Conservation (phyloP, 2,113 vertebrate species). For the Coregonus clupeaformis region DNA sequence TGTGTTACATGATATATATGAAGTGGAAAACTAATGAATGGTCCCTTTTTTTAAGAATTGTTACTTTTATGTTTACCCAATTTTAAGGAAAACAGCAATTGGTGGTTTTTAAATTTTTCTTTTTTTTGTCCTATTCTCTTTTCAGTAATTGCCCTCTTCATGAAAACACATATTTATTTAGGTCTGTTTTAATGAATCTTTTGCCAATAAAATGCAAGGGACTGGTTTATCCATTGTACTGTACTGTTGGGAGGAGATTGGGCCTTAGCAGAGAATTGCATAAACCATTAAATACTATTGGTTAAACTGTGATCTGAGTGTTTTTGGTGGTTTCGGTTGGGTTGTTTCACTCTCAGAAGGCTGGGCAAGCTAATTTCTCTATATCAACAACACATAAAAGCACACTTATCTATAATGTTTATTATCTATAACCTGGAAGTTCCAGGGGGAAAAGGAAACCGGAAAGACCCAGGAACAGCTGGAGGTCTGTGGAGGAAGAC, state of each 20-base stretch:
- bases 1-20: slow-evolving; percentile 52
- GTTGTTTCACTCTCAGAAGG: neutral
- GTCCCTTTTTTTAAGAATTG: slow-evolving; percentile 47
- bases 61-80: slow-evolving; percentile 53
- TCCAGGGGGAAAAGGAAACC: no score
- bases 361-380: no score
- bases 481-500: no score
- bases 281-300: slow-evolving; percentile 83
- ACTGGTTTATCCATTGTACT: slow-evolving; percentile 67
- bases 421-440: no score
- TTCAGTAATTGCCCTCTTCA: slow-evolving; percentile 48
- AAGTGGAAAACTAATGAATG: slow-evolving; percentile 48
- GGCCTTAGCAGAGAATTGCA: slow-evolving; percentile 73
- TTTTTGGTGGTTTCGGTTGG: neutral
- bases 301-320: slow-evolving; percentile 57
- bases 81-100: slow-evolving; percentile 51
- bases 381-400: no score
- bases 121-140: slow-evolving; percentile 59
- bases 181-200: slow-evolving; percentile 74
- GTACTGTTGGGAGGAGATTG: slow-evolving; percentile 68
- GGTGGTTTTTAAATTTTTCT: slow-evolving; percentile 63
- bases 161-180: slow-evolving; percentile 75
- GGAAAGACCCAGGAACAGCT: no score
- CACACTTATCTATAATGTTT: no score
- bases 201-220: slow-evolving; percentile 69